phyloP scores from a whole-genome alignment of 2,797 vertebrate genomes.

The Pantherophis alleghaniensis region DNA sequence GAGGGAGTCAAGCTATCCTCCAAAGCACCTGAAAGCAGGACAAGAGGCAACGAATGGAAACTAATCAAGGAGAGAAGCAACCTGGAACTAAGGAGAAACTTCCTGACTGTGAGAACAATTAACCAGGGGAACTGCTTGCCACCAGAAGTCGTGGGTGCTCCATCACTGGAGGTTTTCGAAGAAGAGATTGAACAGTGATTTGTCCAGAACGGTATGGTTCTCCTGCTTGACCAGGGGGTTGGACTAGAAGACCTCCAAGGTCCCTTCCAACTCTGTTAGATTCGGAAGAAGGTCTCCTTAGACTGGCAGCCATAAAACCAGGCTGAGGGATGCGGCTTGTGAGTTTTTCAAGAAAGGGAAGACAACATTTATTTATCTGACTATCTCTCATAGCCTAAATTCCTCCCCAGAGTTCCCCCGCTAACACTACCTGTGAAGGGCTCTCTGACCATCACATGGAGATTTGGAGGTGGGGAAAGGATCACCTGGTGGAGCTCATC shows the following conservation, averaged over 20 bases:
- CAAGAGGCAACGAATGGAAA: too few relatives aligned
- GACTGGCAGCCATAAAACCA: background rate
- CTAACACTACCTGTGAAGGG: conserved; percentile 82
- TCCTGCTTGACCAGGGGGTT: background rate
- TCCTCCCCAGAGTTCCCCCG: background rate
- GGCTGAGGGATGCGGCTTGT: background rate
- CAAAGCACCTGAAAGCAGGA: too few relatives aligned
- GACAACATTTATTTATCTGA: too few relatives aligned
- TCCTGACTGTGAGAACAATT: background rate
- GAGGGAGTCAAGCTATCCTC: too few relatives aligned
- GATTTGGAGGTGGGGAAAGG: conserved; percentile 83
- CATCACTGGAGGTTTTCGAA: background rate
- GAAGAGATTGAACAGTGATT: background rate
- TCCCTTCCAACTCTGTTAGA: background rate
- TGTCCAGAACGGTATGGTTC: too few relatives aligned
- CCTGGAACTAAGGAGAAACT: background rate
- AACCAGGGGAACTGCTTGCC: background rate
- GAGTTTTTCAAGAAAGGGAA: background rate
- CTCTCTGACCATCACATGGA: conserved; percentile 82
- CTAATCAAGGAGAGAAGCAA: too few relatives aligned
- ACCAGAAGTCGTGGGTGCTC: too few relatives aligned
- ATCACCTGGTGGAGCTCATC: conserved; percentile 88
- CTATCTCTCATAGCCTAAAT: too few relatives aligned
- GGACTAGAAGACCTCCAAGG: background rate
- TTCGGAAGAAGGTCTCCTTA: background rate